Conservation (phyloP, 2,113 vertebrate genomes). For the Fulica atra region DNA sequence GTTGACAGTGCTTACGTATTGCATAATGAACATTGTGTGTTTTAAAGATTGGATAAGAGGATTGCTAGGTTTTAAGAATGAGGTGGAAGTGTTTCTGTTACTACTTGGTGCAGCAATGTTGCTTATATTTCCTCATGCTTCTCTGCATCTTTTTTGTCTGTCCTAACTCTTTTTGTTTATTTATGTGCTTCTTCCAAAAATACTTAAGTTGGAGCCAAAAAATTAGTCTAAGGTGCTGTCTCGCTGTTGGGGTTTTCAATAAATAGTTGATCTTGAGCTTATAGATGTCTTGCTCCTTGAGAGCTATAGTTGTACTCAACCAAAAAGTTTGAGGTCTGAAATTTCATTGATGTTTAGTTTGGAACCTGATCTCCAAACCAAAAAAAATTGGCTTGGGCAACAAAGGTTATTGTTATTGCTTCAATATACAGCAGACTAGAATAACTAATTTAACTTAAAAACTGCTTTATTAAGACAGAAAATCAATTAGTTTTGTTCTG, state of each 20-base stretch:
- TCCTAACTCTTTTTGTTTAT: background rate
- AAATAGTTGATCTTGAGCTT: background rate
- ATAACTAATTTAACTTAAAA: background rate
- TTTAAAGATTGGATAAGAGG: background rate
- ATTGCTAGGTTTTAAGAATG: background rate
- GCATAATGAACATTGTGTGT: background rate
- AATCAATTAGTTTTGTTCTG: background rate
- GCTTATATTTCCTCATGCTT: background rate
- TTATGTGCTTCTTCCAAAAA: background rate
- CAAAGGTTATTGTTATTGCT: background rate
- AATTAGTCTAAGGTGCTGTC: background rate
- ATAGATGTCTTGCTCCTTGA: background rate
- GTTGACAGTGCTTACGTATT: background rate
- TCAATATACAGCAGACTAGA: background rate
- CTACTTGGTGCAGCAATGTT: background rate
- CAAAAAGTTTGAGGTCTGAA: background rate
- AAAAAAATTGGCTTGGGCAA: background rate
- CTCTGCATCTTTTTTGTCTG: background rate
- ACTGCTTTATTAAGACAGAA: background rate
- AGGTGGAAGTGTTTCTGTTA: background rate
- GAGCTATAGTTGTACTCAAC: background rate
- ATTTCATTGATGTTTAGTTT: background rate
- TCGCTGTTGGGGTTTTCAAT: background rate
- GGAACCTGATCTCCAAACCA: background rate
- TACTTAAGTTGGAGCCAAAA: rapidly evolving